Conservation (phyloP, 2,797 vertebrate species). For the Nannoperca obscura region DNA sequence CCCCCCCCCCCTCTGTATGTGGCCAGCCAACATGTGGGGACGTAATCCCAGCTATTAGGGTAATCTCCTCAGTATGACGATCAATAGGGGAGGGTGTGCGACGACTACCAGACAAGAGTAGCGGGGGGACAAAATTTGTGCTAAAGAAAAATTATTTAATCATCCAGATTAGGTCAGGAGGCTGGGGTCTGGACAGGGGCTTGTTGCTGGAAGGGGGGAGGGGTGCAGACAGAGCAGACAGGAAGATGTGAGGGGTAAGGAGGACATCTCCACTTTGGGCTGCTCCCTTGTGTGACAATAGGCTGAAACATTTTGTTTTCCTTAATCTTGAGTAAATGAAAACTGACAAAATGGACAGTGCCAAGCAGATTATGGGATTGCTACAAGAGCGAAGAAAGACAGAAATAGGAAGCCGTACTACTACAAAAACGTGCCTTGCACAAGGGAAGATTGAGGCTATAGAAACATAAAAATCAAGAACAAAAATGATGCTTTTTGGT, state of each 20-base stretch:
- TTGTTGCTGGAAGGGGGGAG: constrained; percentile 65
- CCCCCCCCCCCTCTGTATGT: constrained; percentile 63
- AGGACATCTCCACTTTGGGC: constrained; percentile 68
- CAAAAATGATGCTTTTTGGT: too few relatives aligned
- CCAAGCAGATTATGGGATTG: not conserved
- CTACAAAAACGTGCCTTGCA: not conserved
- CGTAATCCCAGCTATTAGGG: constrained; percentile 89
- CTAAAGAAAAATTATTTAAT: constrained; percentile 87
- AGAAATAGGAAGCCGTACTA: not conserved
- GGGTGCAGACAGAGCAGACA: constrained; percentile 68
- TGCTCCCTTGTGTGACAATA: constrained; percentile 58
- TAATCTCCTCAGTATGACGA: constrained; percentile 88
- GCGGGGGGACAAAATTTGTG: constrained; percentile 79
- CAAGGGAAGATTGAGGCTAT: not conserved
- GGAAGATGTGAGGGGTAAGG: constrained; percentile 73
- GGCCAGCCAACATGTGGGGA: constrained; percentile 88
- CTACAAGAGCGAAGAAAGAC: not conserved
- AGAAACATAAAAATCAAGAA: not conserved
- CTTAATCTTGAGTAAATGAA: constrained; percentile 16
- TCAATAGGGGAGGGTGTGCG: constrained; percentile 84
- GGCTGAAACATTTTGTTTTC: constrained; percentile 32
- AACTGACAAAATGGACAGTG: constrained; percentile 8
- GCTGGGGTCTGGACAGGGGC: constrained; percentile 69
- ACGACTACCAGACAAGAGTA: constrained; percentile 77
- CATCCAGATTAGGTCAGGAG: constrained; percentile 84